Conservation (phyloP, 2,797 vertebrate species). For the Salmo trutta region DNA sequence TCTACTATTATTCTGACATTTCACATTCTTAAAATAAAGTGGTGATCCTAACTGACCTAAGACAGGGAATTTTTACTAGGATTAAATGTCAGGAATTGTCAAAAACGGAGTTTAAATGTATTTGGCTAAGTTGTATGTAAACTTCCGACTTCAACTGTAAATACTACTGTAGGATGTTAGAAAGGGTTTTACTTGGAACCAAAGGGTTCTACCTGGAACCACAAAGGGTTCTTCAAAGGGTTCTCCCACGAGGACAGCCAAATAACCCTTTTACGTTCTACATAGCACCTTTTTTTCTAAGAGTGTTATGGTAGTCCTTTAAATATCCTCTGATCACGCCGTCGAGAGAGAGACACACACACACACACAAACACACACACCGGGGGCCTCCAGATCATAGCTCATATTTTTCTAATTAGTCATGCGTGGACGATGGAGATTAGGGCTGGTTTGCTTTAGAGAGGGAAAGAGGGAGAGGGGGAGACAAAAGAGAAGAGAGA, state of each 20-base stretch:
- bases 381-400: conserved; percentile 23
- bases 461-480: not conserved
- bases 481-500: conserved; percentile 8
- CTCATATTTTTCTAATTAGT: conserved; percentile 64
- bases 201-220: too few relatives aligned
- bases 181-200: too few relatives aligned
- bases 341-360: not conserved
- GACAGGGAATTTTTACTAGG: too few relatives aligned
- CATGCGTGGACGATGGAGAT: conserved; percentile 48
- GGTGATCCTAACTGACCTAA: too few relatives aligned
- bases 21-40: too few relatives aligned
- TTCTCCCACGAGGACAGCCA: too few relatives aligned
- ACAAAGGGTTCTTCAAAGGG: too few relatives aligned
- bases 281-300: not conserved
- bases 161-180: not conserved
- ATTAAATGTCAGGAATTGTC: too few relatives aligned
- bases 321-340: conserved; percentile 20
- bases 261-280: not conserved
- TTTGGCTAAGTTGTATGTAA: too few relatives aligned
- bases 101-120: too few relatives aligned
- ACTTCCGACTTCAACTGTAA: not conserved
- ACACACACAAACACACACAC: conserved; percentile 10
- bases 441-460: conserved; percentile 43
- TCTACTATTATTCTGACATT: too few relatives aligned
- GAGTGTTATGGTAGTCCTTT: conserved; percentile 10